Percentiles rank a stretch among this genome's conserved stretches.
phyloP scores from a whole-genome alignment of 2,888 invertebrate species.

The Macaria notata region DNA sequence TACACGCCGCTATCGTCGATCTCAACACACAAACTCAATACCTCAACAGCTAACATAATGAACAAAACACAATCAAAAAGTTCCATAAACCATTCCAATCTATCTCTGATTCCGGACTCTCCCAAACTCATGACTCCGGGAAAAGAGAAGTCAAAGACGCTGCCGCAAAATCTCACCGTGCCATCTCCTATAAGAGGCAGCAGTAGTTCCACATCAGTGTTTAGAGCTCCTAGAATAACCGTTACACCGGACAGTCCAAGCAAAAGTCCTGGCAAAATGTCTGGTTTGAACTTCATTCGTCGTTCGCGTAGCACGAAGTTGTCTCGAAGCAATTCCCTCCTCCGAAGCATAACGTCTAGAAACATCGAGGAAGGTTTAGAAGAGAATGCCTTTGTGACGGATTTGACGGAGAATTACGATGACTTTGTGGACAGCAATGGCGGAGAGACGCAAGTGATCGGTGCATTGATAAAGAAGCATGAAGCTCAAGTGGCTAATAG shows the following conservation, averaged over 20 bases:
- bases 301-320: conserved; percentile 88
- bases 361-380: conserved; percentile 73
- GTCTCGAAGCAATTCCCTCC: conserved; percentile 84
- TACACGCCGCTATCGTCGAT: conserved; percentile 69
- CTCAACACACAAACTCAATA: conserved; percentile 67
- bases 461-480: conserved; percentile 73
- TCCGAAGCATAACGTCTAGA: conserved; percentile 81
- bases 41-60: conserved; percentile 61
- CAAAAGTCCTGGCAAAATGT: conserved; percentile 79
- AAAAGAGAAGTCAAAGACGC: conserved; percentile 83
- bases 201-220: conserved; percentile 73
- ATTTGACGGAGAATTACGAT: conserved; percentile 69
- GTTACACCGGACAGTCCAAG: conserved; percentile 76
- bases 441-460: conserved; percentile 67
- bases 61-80: conserved; percentile 57
- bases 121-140: conserved; percentile 69
- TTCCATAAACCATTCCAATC: conserved; percentile 69
- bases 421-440: conserved; percentile 67
- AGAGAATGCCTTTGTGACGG: conserved; percentile 62
- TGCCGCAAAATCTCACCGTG: conserved; percentile 81
- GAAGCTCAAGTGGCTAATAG: conserved; percentile 70
- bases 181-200: conserved; percentile 74
- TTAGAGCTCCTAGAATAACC: conserved; percentile 69
- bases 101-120: conserved; percentile 73
- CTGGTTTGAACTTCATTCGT: conserved; percentile 84